Base-by-base conservation (phyloP, 2,888 invertebrate genomes). In the Volucella inflata region DNA sequence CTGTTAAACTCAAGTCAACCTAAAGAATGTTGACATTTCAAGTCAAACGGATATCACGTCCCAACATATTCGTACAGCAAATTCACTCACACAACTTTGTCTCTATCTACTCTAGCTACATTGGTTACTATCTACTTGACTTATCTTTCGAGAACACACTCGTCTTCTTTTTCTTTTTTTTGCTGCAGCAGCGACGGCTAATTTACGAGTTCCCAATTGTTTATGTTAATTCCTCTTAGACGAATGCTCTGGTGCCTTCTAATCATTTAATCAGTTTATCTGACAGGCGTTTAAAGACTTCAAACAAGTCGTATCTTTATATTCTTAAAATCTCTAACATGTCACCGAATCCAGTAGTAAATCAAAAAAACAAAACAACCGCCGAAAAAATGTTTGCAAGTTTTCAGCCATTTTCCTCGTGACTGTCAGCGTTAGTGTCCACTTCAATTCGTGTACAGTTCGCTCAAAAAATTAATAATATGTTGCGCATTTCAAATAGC, bases 11-110 rank as follows among this genome's bases (percentile, higher is more conserved):
- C 17, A 83, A 51, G 51, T 55, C 80, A 71, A 48, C 36, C 57
- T 75, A 17, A 83, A 51, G 51, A 84, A 79, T 79, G 83, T 79
- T 75, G 79, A 84, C 79, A 75, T 75, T 79, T 70, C 57, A 64
- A 79, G 83, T 84, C 70, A 79, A 79, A 65, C 70, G 74, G 83
- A 79, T 79, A 74, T 79, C 83, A 83, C 62, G 68, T 83, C 67
- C 76, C 12, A 21, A 55, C 46, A 16, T n/a, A 48, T 48, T 55
- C 64, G 59, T 48, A 16, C 30, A 6, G 30, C 30, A 30, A 30
- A 55, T 44, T 16, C 38, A 48, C 16, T 11, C 55, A 57, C 57
- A 17, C 11, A 42, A 21, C 53, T 53, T 12, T 12, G 12, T 12
- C 21, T 16, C 44, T n/a, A 59, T 40, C 70, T 46, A 11, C 59